Evolutionary conservation across 2,888 invertebrate species (phyloP).

Genomic region (Scelioninae gen. 1): DNA sequence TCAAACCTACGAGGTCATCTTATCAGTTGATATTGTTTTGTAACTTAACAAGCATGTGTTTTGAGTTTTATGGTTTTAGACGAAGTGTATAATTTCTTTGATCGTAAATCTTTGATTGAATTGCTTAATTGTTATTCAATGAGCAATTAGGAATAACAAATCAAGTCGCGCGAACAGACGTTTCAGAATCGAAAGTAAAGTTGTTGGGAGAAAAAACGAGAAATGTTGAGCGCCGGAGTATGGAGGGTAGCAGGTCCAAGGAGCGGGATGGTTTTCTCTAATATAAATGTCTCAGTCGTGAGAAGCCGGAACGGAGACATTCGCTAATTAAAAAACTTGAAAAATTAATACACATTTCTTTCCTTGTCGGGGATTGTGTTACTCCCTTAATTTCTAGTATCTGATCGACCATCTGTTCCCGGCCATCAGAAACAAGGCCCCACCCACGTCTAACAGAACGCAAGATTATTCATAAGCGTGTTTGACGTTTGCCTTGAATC

Average conservation of each 20-base stretch:
- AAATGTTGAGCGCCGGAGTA: conserved; percentile 30
- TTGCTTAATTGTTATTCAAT: conserved; percentile 44
- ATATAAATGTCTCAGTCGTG: conserved; percentile 84
- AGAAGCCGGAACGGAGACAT: conserved; percentile 83
- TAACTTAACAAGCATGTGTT: too few relatives aligned
- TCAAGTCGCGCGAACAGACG: conserved; percentile 56
- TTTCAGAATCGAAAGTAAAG: neutral
- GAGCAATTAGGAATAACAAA: conserved; percentile 80
- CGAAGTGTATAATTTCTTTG: neutral
- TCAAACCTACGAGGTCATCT: too few relatives aligned
- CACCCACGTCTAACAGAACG: conserved; percentile 14
- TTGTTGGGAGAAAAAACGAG: conserved; percentile 44
- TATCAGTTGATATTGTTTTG: too few relatives aligned
- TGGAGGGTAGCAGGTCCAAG: conserved; percentile 63
- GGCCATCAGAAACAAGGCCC: conserved; percentile 69
- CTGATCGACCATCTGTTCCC: conserved; percentile 84
- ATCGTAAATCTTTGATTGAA: neutral
- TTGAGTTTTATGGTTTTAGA: too few relatives aligned
- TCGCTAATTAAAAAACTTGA: conserved; percentile 85
- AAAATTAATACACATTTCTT: conserved; percentile 85
- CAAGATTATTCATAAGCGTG: conserved; percentile 61
- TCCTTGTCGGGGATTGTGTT: conserved; percentile 77
- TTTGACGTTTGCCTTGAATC: conserved; percentile 39
- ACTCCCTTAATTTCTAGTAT: conserved; percentile 83
- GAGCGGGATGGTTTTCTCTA: conserved; percentile 78